Conservation (phyloP, 2,797 vertebrate genomes). For the Mus spretus region DNA sequence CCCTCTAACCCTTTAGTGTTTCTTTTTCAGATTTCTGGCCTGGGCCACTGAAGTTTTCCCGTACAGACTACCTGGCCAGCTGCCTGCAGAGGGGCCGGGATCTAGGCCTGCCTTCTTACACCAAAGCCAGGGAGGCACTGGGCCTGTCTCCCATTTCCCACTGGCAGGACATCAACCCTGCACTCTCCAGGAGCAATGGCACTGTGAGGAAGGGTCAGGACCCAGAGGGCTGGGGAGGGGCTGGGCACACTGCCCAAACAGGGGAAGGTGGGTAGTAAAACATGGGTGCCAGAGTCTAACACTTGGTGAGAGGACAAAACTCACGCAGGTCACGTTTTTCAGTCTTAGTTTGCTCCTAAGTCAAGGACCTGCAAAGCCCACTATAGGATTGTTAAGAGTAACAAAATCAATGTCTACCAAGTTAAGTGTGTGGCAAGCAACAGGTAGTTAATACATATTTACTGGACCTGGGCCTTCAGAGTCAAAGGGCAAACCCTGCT, state of each 20-base stretch:
- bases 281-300: background rate
- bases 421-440: background rate
- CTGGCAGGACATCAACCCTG: constrained; percentile 92
- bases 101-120: constrained; percentile 93
- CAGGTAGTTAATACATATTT: background rate
- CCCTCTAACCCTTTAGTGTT: constrained; percentile 41
- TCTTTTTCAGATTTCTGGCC: constrained; percentile 96
- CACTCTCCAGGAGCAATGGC: constrained; percentile 70
- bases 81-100: constrained; percentile 94
- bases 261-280: background rate
- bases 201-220: constrained; percentile 55
- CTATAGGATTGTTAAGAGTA: background rate
- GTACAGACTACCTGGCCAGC: constrained; percentile 92
- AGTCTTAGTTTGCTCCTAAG: background rate
- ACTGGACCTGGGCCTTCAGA: constrained; percentile 8
- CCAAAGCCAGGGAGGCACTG: constrained; percentile 90
- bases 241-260: background rate
- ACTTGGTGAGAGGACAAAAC: background rate
- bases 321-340: background rate
- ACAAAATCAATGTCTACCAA: background rate
- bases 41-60: constrained; percentile 91
- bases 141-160: constrained; percentile 88
- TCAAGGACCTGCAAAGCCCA: background rate
- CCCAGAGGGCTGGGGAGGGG: background rate
- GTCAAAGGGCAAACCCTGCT: background rate